Evolutionary conservation across 1,140 invertebrate genomes (phyloP), one percentile per base, ranked within the genome.

Genomic region (Pogonus chalceus): DNA sequence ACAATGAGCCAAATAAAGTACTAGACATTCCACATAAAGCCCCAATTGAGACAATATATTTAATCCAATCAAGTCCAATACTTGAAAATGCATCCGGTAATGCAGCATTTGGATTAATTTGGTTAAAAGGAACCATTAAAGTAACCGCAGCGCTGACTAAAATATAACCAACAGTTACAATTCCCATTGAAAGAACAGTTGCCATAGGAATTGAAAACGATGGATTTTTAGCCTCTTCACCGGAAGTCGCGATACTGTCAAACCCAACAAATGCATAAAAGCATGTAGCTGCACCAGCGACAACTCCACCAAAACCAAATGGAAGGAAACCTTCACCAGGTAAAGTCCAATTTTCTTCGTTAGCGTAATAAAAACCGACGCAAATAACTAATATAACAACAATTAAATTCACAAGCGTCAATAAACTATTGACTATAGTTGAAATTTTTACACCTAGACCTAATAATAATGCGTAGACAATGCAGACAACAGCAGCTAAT

Each of bases 261-360:
- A 90, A 88, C 0, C 87, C 90, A 12, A 92, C 85, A 61, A 88
- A 94, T 0, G 89, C 90, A 63, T 91, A 94, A 62, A 94, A 93
- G 69, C 88, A 92, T 2, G 87, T 88, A 0, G 91, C 91, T 2
- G 91, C 90, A 18, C 88, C 89, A 1, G 83, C 79, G 20, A 88
- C 72, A 0, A 90, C 82, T 1, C 88, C 88, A 1, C 75, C 75
- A 51, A 87, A 76, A n/a, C 89, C 88, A 63, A 76, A 91, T 0
- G 92, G 90, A 58, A 92, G 71, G 65, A 94, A 87, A 53, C 53
- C 20, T 49, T 55, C 82, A 54, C 80, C 75, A 9, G 75, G 71
- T 35, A 69, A 75, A 0, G 80, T 83, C 92, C 92, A 96, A 62
- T 95, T 94, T 0, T 74, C 69, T 1, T 80, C 64, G 60, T 93